Evolutionary conservation across 1,140 invertebrate genomes (phyloP), one percentile per base, ranked within the genome.

Genomic region (Sinella curviseta): DNA sequence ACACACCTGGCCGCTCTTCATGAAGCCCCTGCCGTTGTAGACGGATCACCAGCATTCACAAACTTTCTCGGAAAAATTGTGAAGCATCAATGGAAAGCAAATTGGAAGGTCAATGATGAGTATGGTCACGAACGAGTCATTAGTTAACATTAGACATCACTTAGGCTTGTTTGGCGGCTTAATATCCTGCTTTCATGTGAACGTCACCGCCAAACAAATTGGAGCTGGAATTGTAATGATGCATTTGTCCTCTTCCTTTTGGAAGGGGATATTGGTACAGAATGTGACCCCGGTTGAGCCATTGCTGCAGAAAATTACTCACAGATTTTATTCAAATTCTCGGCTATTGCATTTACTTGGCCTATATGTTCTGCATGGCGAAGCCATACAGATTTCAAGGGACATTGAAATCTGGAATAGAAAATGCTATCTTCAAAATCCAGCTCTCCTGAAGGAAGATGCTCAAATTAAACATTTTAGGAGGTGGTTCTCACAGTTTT

Each of bases 321-420:
- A 97, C 85, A 87, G 91, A 65, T 89, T 97, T 57, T 95, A 91
- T 85, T 89, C 90, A 0, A 89, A 91, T 0, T 82, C 85, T 0
- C 86, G 87, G 0, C 85, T 91, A 54, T 86, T 92, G 1, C 90
- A 90, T 0, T 89, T 91, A 0, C 89, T 93, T 17, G 91, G 91
- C 0, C 92, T 90, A 76, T 86, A 94, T 14, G 85, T 93, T 17
- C 88, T 96, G 1, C 85, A 90, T 0, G 91, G 88, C 0, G 94
- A 96, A 88, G 91, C 91, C 16, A n/a, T n/a, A n/a, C n/a, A n/a
- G n/a, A n/a, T n/a, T n/a, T n/a, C n/a, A n/a, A n/a, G n/a, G n/a
- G n/a, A 97, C n/a, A n/a, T n/a, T n/a, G n/a, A 89, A 78, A 91
- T 97, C 1, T 97, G 96, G 96, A 96, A 96, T 85, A 91, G 93